Conservation (phyloP, 1,140 invertebrate genomes). For the Meloidogyne exigua region DNA sequence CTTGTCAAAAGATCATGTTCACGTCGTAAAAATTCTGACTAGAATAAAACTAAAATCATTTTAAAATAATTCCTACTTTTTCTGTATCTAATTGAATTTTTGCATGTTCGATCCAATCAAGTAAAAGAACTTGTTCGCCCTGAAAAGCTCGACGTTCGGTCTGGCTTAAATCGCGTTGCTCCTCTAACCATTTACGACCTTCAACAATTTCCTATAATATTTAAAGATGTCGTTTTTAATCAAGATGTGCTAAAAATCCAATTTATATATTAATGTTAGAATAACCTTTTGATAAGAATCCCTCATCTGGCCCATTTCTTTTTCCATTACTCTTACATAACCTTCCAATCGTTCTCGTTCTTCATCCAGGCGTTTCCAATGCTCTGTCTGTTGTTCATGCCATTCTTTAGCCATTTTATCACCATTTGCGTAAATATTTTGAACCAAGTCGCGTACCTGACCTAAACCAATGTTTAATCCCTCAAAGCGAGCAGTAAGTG, state of each 20-base stretch:
- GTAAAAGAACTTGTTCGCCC: conserved; percentile 43
- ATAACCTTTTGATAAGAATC: conserved; percentile 15
- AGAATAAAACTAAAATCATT: conserved; percentile 10
- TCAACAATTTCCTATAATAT: conserved; percentile 29
- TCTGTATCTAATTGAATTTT: conserved; percentile 45
- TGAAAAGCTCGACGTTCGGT: conserved; percentile 45
- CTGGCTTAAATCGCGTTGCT: conserved; percentile 31
- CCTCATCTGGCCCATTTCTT: conserved; percentile 40
- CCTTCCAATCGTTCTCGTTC: conserved; percentile 1
- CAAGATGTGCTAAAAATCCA: too few species aligned
- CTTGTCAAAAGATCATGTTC: conserved; percentile 50
- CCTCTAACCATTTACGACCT: conserved; percentile 45
- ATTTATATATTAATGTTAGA: too few species aligned
- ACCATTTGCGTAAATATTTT: conserved; percentile 17
- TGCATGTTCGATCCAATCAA: conserved; percentile 41
- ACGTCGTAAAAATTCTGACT: conserved; percentile 43
- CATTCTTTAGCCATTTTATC: conserved; percentile 7
- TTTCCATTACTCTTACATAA: conserved; percentile 34
- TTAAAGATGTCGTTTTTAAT: not conserved
- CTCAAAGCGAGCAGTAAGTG: conserved; percentile 29
- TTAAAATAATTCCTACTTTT: conserved; percentile 30
- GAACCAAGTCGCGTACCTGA: conserved; percentile 26
- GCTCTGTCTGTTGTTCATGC: conserved; percentile 25
- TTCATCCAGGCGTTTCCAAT: conserved; percentile 29
- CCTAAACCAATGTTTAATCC: conserved; percentile 30